These are phyloP conservation scores for Megaceryle torquata DNA, from an alignment of 2,113 vertebrate genomes.

Conservation along the genomic window DNA sequence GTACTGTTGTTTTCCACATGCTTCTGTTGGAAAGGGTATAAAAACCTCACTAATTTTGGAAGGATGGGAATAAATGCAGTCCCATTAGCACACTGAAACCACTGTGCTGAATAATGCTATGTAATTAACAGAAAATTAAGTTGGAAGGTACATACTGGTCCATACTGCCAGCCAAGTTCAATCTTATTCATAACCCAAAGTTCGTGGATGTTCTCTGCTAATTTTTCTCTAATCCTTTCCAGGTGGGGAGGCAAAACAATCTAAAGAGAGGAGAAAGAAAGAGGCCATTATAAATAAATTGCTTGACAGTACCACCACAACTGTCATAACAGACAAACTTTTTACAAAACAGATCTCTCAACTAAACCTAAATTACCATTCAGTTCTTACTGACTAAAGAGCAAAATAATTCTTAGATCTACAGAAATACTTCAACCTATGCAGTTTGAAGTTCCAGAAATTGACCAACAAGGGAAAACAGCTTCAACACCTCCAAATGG, in stretches of 20 bases:
- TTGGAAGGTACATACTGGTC: slow-evolving; percentile 78
- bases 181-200: slow-evolving; percentile 99
- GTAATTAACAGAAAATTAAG: not conserved
- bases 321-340: not conserved
- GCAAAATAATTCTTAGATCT: not conserved
- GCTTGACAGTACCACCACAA: not conserved
- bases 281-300: not conserved
- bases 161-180: slow-evolving; percentile 94
- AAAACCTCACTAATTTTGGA: not conserved
- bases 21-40: not conserved
- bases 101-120: not conserved
- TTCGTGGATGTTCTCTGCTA: slow-evolving; percentile 96
- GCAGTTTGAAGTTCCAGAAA: not conserved
- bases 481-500: not conserved
- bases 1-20: not conserved
- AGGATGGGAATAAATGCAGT: not conserved
- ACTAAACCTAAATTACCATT: not conserved
- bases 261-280: slow-evolving; percentile 63
- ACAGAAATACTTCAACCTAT: not conserved
- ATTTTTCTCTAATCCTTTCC: slow-evolving; percentile 91
- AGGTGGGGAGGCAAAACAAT: slow-evolving; percentile 90
- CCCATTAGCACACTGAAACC: not conserved
- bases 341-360: not conserved
- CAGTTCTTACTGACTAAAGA: not conserved
- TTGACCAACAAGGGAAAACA: not conserved